Base-by-base conservation (phyloP, 2,113 vertebrate species). In the Apteryx owenii region DNA sequence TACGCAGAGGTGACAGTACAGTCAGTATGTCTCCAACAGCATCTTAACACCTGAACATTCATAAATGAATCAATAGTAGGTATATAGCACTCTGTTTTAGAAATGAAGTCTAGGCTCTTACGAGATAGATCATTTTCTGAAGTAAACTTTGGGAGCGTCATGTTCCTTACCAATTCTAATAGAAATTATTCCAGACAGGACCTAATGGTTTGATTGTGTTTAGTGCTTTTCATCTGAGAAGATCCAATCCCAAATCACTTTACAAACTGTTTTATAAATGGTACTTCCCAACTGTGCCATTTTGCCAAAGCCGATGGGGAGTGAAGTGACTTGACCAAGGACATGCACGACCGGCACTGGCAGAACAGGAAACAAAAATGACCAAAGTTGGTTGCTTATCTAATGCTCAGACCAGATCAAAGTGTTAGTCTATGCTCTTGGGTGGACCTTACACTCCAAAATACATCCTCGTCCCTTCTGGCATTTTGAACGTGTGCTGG, bases 381-480 rank as follows among this genome's bases (percentile, higher is more conserved):
- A 81, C 64, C 60, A 12, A 10, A 22, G 51, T 16, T 18, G 25
- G 5, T 33, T 2, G 13, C 62, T 66, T 18, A 15, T 12, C 29
- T 4, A 1, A 6, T 0, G 0, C 9, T 8, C 50, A 3, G 44
- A 9, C 18, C 48, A n/a, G 54, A 40, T 75, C 58, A 15, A 4
- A 7, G 61, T 1, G 16, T 31, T 26, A 53, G 33, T 68, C 72
- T 9, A 8, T 22, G 60, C 79, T 64, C 10, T 0, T 18, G 28
- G 3, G 28, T 81, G 36, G 60, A 1, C 68, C 33, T 42, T 31
- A 16, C 9, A 0, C 40, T 56, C 66, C 86, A 26, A 3, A 26
- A 54, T 14, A 26, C 9, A 1, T 9, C 48, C 58, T 60, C 13
- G 8, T 12, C 54, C 72, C 77, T 61, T 19, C 54, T 70, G 44